Evolutionary conservation across 2,888 invertebrate genomes (phyloP), one percentile per base, ranked within the genome.

Genomic region (Oscheius onirici): DNA sequence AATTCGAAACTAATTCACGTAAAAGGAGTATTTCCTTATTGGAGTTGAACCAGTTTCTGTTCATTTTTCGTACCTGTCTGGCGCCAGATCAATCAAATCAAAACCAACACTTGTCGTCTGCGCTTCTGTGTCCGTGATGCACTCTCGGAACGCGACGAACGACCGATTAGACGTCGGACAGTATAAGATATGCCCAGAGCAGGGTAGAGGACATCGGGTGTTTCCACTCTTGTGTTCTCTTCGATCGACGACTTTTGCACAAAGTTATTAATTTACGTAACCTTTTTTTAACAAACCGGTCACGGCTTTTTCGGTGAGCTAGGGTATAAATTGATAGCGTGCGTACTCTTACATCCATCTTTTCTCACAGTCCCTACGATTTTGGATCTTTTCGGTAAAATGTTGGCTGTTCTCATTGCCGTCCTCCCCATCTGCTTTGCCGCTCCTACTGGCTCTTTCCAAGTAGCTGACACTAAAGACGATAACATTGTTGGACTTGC

Each of bases 401-500:
- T 63, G 63, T 26, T 63, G 26, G 24, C 28, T 24, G 28, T 49
- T n/a, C 49, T 63, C 34, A 11, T 49, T 46, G 49, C 24, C 20
- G 17, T 63, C 17, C 49, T 63, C 26, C 63, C 63, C 8, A 15
- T 63, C 26, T 63, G 63, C 63, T 28, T 28, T 28, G 26, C 46
- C 26, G 63, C 63, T 26, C 63, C 63, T n/a, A 24, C 58, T 17
- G 58, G 43, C 17, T 41, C 44, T 28, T 61, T 44, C 26, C 46
- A 46, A 22, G 46, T 46, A 2, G 63, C 34, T 46, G 49, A 63
- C 63, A 63, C 63, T 6, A 63, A 63, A 28, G 63, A 63, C 17
- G 63, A 69, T 10, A 60, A 46, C 17, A 46, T 46, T 43, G 43
- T 51, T 40, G 79, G 79, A 5, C 72, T 77, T 8, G 79, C 79